These are phyloP conservation scores for Neolamprologus devosi DNA, from an alignment of 2,113 vertebrate genomes.

Conservation along the genomic window DNA sequence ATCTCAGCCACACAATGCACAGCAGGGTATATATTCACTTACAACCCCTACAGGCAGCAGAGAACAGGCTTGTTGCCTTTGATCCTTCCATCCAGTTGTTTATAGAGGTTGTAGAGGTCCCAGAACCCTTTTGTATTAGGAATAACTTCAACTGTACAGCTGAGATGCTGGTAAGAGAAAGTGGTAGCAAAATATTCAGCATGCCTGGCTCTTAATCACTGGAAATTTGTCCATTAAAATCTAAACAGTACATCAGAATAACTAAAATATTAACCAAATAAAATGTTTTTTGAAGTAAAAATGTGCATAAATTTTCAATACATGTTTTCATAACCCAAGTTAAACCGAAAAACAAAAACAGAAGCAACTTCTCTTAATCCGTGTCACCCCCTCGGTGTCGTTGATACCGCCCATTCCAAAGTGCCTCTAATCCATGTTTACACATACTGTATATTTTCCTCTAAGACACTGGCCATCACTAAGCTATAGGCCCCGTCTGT, in stretches of 20 bases:
- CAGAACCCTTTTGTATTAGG: constrained; percentile 31
- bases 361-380: not conserved
- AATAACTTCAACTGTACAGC: constrained; percentile 20
- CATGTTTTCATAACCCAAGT: not conserved
- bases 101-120: constrained; percentile 53
- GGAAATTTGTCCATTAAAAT: not conserved
- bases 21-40: constrained; percentile 67
- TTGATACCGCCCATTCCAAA: not conserved
- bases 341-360: not conserved
- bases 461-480: constrained; percentile 27
- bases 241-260: not conserved
- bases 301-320: not conserved
- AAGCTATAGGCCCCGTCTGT: constrained; percentile 66
- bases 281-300: not conserved
- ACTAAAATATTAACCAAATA: not conserved
- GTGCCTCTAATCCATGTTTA: constrained; percentile 43
- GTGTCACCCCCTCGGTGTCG: not conserved
- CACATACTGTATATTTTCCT: constrained; percentile 68
- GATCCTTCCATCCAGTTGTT: constrained; percentile 64
- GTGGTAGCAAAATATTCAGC: not conserved
- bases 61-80: constrained; percentile 58
- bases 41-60: constrained; percentile 61
- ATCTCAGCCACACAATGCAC: constrained; percentile 60
- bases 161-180: constrained; percentile 5
- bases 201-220: not conserved